Conservation (phyloP, 1,140 invertebrate genomes). For the Aphaenogaster rudis region DNA sequence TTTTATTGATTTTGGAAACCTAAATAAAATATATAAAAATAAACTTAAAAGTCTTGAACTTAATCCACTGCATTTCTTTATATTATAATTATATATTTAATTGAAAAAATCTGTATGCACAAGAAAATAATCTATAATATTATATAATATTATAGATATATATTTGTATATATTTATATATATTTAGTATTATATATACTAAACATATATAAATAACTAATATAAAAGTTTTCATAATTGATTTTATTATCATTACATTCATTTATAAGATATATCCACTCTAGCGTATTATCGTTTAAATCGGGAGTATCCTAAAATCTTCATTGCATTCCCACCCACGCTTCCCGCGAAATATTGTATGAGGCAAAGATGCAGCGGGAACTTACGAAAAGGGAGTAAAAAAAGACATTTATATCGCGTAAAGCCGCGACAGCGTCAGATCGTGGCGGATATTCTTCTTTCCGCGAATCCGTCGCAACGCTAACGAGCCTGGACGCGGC, state of each 20-base stretch:
- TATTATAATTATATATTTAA: background rate
- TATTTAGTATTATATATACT: too few relatives aligned
- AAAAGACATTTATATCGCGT: background rate
- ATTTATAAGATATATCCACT: background rate
- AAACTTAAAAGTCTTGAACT: background rate
- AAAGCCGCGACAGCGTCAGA: constrained; percentile 23
- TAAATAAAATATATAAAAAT: background rate
- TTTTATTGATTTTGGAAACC: background rate
- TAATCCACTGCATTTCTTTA: background rate
- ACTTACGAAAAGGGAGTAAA: background rate
- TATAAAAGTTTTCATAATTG: background rate
- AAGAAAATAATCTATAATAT: background rate
- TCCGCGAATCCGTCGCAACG: background rate
- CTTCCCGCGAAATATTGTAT: background rate
- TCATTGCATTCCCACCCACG: background rate
- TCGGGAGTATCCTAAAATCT: background rate
- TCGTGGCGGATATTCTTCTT: constrained; percentile 14
- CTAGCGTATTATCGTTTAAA: constrained; percentile 7
- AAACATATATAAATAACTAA: too few relatives aligned
- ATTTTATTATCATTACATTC: background rate
- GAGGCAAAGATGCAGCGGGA: background rate
- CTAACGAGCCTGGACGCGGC: constrained; percentile 48
- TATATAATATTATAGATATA: too few relatives aligned
- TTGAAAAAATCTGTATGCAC: background rate
- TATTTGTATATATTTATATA: too few relatives aligned